phyloP scores from a whole-genome alignment of 2,113 vertebrate genomes.

The Vireo altiloquus region DNA sequence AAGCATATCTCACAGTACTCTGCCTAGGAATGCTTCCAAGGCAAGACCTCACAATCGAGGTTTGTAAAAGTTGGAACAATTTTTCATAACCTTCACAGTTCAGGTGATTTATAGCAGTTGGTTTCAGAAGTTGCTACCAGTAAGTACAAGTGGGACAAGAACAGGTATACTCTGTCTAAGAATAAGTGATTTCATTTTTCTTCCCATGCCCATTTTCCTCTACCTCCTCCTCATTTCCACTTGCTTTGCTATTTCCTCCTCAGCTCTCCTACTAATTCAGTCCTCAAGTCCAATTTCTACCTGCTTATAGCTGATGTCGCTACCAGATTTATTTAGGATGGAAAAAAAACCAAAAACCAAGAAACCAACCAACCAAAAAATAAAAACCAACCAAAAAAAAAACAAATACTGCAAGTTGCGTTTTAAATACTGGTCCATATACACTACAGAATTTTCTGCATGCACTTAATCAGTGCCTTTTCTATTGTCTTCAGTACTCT shows the following conservation, averaged over 20 bases:
- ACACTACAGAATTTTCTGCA: not conserved
- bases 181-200: conserved; percentile 18
- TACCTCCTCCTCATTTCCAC: not conserved
- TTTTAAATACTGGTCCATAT: not conserved
- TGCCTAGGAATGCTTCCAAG: not conserved
- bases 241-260: not conserved
- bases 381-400: not conserved
- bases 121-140: not conserved
- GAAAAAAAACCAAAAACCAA: not conserved
- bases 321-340: not conserved
- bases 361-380: not conserved
- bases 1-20: not conserved
- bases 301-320: not conserved
- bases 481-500: not conserved
- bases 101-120: not conserved
- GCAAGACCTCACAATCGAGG: not conserved
- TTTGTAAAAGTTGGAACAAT: not conserved
- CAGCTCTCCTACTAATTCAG: not conserved
- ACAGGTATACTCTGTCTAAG: not conserved
- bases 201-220: not conserved
- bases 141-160: not conserved
- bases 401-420: not conserved
- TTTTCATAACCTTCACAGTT: not conserved
- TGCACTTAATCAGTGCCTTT: not conserved
- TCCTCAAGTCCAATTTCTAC: not conserved